phyloP scores from a whole-genome alignment of 2,888 invertebrate genomes.

The Deroplatys truncata region DNA sequence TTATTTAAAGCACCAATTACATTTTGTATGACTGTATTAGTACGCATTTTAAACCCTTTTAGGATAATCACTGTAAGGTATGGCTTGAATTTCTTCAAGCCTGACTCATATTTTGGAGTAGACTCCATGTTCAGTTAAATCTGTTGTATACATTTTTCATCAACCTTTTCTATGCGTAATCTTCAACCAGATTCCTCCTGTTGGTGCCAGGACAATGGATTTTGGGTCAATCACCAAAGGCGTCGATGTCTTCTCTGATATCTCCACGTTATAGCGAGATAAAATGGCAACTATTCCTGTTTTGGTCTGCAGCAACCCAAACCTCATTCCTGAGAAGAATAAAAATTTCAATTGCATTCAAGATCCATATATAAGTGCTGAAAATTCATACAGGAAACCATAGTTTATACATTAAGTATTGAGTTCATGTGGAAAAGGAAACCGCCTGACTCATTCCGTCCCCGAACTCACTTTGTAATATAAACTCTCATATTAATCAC shows the following conservation, averaged over 20 bases:
- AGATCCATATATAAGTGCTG: constrained; percentile 34
- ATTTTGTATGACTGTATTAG: too few relatives aligned
- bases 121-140: neutral
- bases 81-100: too few relatives aligned
- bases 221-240: constrained; percentile 34
- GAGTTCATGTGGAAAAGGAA: neutral
- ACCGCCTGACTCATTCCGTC: too few relatives aligned
- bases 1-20: too few relatives aligned
- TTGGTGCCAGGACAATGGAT: neutral
- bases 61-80: too few relatives aligned
- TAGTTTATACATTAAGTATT: neutral
- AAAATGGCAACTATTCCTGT: constrained; percentile 37
- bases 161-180: neutral
- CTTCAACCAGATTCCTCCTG: constrained; percentile 36
- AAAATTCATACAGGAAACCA: too few relatives aligned
- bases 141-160: neutral
- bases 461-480: too few relatives aligned
- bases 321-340: constrained; percentile 37
- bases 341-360: constrained; percentile 1
- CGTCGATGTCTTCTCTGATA: constrained; percentile 30
- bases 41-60: too few relatives aligned
- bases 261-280: constrained; percentile 36
- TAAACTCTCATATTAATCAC: too few relatives aligned
- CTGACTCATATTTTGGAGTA: too few relatives aligned
- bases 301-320: constrained; percentile 40